Evolutionary conservation across 2,113 vertebrate genomes (phyloP), one percentile per base, ranked within the genome.

Genomic region (Hyperoodon ampullatus): DNA sequence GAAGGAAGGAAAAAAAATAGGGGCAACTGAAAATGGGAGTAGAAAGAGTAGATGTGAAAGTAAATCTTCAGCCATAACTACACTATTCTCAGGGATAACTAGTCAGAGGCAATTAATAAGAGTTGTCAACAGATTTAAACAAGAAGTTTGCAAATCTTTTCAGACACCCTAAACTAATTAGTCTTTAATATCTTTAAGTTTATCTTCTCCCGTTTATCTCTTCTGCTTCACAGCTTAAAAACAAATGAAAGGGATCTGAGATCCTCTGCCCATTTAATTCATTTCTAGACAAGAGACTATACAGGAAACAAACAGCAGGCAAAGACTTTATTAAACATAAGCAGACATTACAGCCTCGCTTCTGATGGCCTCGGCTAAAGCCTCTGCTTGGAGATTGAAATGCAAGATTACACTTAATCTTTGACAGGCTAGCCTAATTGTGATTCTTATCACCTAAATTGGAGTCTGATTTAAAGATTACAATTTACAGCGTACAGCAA

Each of bases 381-480:
- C 53, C 35, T 53, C 1, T 5, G 42, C 72, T 30, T 66, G 55
- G 53, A 91, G 88, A 88, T 3, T 35, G 50, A 96, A 83, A 92
- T 10, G 63, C 70, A 77, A 90, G 75, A 81, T 78, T 68, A 78
- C n/a, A 80, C 44, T 84, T 72, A 58, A 92, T 95, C 86, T 95
- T 33, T 65, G 71, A 75, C 72, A 65, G 88, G 55, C 30, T 47
- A 93, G 70, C 50, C 83, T 89, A 95, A 94, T 30, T 94, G 87
- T 94, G 94, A 91, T 96, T 88, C 63, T 83, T 70, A 97, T 93
- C 72, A 61, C 75, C 74, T 94, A 93, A 92, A 87, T n/a, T 92
- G 89, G 89, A 96, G 50, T 90, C 75, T 91, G 90, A 94, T 91
- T 85, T 53, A 91, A 90, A 93, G 88, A 97, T 94, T 88, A 89